Conservation (phyloP, 2,113 vertebrate genomes). For the Sprattus sprattus region DNA sequence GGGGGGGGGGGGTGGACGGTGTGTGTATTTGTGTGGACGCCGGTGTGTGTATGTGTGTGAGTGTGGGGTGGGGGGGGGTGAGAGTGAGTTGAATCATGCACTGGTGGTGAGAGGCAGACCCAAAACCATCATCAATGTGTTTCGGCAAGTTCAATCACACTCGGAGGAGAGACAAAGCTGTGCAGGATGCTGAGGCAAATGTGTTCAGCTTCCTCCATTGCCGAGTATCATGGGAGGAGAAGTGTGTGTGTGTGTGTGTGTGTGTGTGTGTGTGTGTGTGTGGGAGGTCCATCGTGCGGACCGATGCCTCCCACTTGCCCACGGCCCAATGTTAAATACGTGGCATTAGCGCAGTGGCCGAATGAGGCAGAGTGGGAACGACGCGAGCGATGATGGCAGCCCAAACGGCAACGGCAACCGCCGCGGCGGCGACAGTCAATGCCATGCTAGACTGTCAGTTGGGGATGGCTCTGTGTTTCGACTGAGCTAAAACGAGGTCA, state of each 20-base stretch:
- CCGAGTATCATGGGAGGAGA: too few species aligned
- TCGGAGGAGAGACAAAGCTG: too few species aligned
- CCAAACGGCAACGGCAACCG: not conserved
- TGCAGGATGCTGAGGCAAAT: too few species aligned
- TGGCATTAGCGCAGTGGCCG: not conserved
- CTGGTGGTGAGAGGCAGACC: too few species aligned
- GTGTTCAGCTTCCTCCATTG: too few species aligned
- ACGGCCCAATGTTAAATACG: constrained; percentile 31
- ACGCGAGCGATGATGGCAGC: not conserved
- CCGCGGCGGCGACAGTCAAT: not conserved
- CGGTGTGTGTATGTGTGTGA: not conserved
- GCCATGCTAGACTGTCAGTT: not conserved
- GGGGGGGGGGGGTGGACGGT: not conserved
- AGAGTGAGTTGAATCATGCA: too few species aligned
- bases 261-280: not conserved
- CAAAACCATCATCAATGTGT: too few species aligned
- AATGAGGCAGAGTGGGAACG: not conserved
- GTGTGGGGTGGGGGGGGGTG: not conserved
- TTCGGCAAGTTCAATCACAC: too few species aligned
- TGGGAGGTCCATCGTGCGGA: constrained; percentile 19
- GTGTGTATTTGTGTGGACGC: not conserved
- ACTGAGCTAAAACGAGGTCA: constrained; percentile 16
- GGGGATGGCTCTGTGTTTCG: not conserved
- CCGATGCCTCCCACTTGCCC: constrained; percentile 30
- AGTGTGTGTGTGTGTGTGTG: not conserved